Conservation (phyloP, 1,140 invertebrate genomes). For the Anagrus nilaparvatae region DNA sequence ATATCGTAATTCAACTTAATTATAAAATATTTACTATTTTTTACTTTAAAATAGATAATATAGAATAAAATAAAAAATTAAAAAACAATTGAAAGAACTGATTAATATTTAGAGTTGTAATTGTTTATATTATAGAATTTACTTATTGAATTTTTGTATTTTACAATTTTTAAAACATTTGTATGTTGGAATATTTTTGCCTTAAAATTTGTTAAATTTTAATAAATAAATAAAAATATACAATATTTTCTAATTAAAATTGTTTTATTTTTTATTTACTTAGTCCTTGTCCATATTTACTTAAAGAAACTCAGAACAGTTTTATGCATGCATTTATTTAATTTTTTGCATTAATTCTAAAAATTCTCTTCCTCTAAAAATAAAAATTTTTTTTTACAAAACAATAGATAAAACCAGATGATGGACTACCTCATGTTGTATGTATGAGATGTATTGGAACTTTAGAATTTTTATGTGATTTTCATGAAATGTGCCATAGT, state of each 20-base stretch:
- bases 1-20: too few species aligned
- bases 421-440: constrained; percentile 22
- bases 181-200: too few species aligned
- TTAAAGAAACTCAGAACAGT: constrained; percentile 5
- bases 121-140: too few species aligned
- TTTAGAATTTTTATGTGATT: constrained; percentile 28
- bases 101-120: too few species aligned
- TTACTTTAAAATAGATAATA: background rate
- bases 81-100: too few species aligned
- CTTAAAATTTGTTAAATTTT: too few species aligned
- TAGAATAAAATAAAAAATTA: background rate
- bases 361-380: background rate
- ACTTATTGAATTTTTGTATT: too few species aligned
- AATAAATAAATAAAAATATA: constrained; percentile 26
- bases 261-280: constrained; percentile 4
- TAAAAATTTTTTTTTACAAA: constrained; percentile 14
- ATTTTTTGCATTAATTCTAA: constrained; percentile 2
- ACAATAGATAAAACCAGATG: constrained; percentile 26
- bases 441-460: constrained; percentile 25
- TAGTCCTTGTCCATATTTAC: background rate
- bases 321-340: too few species aligned
- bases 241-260: constrained; percentile 27
- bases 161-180: too few species aligned
- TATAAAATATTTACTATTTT: constrained; percentile 6
- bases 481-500: constrained; percentile 21